Percentiles rank a stretch among this genome's conserved stretches.
These are phyloP conservation scores for Neoscelio sp. DNA, from an alignment of 2,888 invertebrate genomes.

Conservation along the genomic window DNA sequence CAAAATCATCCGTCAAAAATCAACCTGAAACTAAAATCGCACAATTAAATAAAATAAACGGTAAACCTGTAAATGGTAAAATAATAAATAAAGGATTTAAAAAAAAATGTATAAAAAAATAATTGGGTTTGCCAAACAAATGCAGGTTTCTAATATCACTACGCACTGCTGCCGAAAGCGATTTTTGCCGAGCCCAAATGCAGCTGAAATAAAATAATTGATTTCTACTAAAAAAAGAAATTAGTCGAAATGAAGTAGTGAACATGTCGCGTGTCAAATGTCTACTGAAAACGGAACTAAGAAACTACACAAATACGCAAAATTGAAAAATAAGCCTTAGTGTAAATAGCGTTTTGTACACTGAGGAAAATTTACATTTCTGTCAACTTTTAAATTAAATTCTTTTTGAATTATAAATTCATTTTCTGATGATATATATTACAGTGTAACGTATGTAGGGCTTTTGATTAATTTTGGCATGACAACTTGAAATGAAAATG, in stretches of 20 bases:
- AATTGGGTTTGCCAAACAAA: constrained; percentile 43
- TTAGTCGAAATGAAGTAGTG: not conserved
- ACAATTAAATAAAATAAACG: constrained; percentile 26
- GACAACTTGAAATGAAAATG: constrained; percentile 43
- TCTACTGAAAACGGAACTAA: constrained; percentile 50
- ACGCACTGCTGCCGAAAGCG: constrained; percentile 38
- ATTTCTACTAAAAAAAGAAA: constrained; percentile 29
- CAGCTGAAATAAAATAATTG: constrained; percentile 46
- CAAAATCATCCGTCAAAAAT: constrained; percentile 18
- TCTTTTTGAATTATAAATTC: constrained; percentile 2
- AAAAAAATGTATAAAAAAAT: not conserved
- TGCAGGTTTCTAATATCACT: constrained; percentile 45
- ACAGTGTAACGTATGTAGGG: constrained; percentile 35
- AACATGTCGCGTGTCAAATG: constrained; percentile 27
- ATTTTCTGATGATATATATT: constrained; percentile 14
- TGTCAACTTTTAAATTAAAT: not conserved
- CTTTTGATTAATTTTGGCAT: too few relatives aligned
- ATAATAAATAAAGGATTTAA: too few relatives aligned
- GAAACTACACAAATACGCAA: constrained; percentile 41
- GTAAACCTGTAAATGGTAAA: constrained; percentile 15
- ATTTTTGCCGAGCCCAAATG: constrained; percentile 37
- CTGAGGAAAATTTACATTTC: constrained; percentile 45
- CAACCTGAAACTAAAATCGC: constrained; percentile 40
- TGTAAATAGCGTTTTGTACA: constrained; percentile 54
- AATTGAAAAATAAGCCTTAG: constrained; percentile 41